Base-by-base conservation (phyloP, 2,113 vertebrate species). In the Cyanistes caeruleus region DNA sequence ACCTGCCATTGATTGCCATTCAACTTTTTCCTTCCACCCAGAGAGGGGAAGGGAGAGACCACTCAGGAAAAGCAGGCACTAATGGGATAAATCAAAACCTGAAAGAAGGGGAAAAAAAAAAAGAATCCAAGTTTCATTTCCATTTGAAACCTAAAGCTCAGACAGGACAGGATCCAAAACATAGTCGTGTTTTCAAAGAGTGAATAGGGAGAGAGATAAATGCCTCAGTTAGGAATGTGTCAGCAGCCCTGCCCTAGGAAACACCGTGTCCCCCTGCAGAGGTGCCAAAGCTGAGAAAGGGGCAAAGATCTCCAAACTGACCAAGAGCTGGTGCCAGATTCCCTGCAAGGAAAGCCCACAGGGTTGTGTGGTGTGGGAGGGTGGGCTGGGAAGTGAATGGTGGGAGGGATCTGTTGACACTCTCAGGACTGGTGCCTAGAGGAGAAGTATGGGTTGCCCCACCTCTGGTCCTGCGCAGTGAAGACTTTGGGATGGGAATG, bases 311-410 rank as follows among this genome's bases (percentile, higher is more conserved):
- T 46, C n/a, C 17, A 2, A 30, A 53, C 13, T 62, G 56, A 70
- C 31, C n/a, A 24, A 48, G 62, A 25, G 0, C 1, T 6, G 2
- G 19, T 28, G 13, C 12, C 69, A 88, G 33, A 27, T 9, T n/a
- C 62, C 48, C 18, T 15, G 18, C 31, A 64, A 53, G 2, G 15
- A 60, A 73, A 82, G 25, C 13, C 60, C 60, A 35, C 7, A 4
- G n/a, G 41, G 44, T 3, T 1, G 2, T 33, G 55, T 15, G 30
- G 30, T 4, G 4, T 3, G 8, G n/a, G 28, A 8, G 7, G n/a
- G 41, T 6, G 20, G 37, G 19, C 46, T 33, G 20, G 20, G 53
- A 10, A 68, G 10, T 2, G 11, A 82, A 28, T 15, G 27, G 31
- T 25, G 46, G 51, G 17, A 84, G 23, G 24, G n/a, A 51, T 9